Evolutionary conservation across 2,797 vertebrate genomes (phyloP), one percentile per base, ranked within the genome.

Genomic region (Benthosema pterotum): DNA sequence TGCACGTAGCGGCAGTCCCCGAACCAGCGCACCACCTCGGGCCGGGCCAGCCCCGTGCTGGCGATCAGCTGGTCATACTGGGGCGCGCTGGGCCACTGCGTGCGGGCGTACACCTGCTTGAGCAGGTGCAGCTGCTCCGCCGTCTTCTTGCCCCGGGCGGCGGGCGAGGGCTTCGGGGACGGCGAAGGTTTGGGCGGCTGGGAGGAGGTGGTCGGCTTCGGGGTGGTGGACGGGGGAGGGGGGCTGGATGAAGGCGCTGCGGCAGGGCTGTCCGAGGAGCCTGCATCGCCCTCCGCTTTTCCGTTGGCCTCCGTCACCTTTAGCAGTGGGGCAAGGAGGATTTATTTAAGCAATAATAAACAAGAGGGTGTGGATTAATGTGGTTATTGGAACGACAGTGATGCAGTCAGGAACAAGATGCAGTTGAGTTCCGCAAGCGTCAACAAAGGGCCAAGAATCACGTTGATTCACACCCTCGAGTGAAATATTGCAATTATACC

Each of bases 21-120:
- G 0, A 98, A 99, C 96, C 97, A 99, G 77, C 97, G 96, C 65
- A 98, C 97, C 58, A 99, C 94, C 76, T 99, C 98, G 0, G 95
- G 92, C 19, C 97, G 87, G 0, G 95, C 92, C 79, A 99, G 90
- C 22, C 95, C 95, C 0, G 95, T 95, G 65, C 90, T 90, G 7
- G 93, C 85, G 74, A 95, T 91, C 42, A 99, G 89, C 52, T 93
- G 87, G 0, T 98, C 97, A 0, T 99, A 98, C 85, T 98, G 95
- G 50, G 94, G 84, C 43, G 93, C 95, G 12, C 92, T 96, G 19
- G 98, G 98, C 92, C 97, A 96, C 88, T 97, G 97, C 0, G 96
- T 98, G 50, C 95, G 94, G 66, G 96, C 93, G 0, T 98, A 99
- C 69, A 96, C 92, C 73, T 94, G 94, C 78, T 98, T 97, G 65